These are phyloP conservation scores for Mnemiopsis leidyi DNA, from an alignment of 37 sponge, comb jelly and placozoan species.

Conservation along the genomic window DNA sequence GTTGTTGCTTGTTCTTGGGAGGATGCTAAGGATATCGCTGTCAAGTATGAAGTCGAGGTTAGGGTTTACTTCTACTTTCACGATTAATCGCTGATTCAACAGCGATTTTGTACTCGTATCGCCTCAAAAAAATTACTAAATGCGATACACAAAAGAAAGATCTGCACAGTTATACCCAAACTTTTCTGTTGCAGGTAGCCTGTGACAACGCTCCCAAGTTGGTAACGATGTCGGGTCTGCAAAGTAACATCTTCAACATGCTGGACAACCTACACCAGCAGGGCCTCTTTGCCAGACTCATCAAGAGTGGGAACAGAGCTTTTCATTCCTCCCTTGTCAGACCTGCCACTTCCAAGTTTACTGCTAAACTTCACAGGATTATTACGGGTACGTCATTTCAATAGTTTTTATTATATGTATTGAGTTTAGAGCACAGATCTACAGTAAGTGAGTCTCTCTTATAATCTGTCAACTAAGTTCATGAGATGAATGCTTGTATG, in stretches of 20 bases:
- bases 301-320: background rate
- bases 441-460: too few relatives aligned
- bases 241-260: background rate
- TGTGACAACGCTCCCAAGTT: slow-evolving; percentile 16
- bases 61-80: too few relatives aligned
- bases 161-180: too few relatives aligned
- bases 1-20: slow-evolving; percentile 23
- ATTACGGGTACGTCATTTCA: too few relatives aligned
- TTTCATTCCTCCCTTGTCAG: background rate
- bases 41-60: background rate
- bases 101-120: too few relatives aligned
- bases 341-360: background rate
- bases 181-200: background rate
- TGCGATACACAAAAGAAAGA: too few relatives aligned
- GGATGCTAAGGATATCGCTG: background rate
- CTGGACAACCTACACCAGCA: background rate
- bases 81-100: too few relatives aligned
- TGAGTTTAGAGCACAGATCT: too few relatives aligned
- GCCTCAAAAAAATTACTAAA: too few relatives aligned
- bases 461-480: too few relatives aligned
- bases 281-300: background rate
- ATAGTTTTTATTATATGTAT: too few relatives aligned
- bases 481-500: too few relatives aligned
- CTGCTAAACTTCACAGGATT: background rate
- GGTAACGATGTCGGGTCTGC: background rate